Conservation (phyloP, 2,888 invertebrate genomes). For the Trachelus troglodyta region DNA sequence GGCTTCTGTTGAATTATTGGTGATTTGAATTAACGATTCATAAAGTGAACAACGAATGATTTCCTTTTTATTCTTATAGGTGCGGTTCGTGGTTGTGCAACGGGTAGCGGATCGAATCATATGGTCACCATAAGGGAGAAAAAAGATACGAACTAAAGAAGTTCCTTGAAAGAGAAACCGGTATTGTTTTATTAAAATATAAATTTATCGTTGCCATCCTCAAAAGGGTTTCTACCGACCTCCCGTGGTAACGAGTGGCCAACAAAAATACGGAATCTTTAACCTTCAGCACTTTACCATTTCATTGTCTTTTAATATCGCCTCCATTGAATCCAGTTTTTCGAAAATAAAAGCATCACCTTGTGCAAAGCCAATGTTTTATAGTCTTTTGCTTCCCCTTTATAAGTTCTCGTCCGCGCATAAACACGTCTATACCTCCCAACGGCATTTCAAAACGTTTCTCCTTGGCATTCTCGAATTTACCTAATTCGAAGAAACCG, state of each 20-base stretch:
- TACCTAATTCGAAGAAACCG: background rate
- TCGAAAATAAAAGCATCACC: background rate
- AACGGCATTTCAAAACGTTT: slow-evolving; percentile 42
- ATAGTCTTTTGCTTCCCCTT: background rate
- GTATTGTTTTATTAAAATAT: slow-evolving; percentile 51
- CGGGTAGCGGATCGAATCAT: background rate
- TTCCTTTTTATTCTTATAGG: background rate
- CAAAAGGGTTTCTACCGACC: slow-evolving; percentile 35
- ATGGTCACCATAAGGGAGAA: background rate
- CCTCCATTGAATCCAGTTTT: background rate
- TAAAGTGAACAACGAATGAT: background rate
- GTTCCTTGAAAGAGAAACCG: background rate
- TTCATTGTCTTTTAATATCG: background rate
- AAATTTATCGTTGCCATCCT: slow-evolving; percentile 44
- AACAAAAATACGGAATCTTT: slow-evolving; percentile 49
- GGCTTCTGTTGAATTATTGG: background rate
- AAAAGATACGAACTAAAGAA: background rate
- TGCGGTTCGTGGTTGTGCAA: background rate
- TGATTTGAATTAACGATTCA: background rate
- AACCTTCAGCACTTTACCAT: slow-evolving; percentile 51
- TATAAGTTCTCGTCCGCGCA: no score
- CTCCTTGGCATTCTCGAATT: background rate
- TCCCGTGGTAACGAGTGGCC: slow-evolving; percentile 27
- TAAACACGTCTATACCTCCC: background rate
- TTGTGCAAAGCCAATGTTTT: background rate